Evolutionary conservation across 2,797 vertebrate species (phyloP).

Genomic region (Hozukius guyotensis): DNA sequence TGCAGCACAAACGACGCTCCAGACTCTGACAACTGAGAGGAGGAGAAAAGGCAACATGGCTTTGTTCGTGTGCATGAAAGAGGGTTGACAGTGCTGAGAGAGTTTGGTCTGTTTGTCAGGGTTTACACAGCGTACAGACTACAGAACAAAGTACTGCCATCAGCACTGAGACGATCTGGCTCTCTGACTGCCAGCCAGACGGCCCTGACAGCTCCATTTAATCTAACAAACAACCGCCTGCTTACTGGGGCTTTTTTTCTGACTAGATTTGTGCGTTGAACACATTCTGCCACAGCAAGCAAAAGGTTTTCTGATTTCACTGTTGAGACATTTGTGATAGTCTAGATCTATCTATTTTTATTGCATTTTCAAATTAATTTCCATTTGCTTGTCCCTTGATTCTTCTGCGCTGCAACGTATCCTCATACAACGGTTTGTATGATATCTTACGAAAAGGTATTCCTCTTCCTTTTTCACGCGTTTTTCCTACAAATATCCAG

Average conservation of each 20-base stretch:
- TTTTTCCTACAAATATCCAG: too few relatives aligned
- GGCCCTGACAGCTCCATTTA: slow-evolving; percentile 66
- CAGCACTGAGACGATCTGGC: slow-evolving; percentile 49
- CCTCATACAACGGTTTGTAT: too few relatives aligned
- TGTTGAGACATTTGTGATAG: neutral
- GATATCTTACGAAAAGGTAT: too few relatives aligned
- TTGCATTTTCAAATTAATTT: too few relatives aligned
- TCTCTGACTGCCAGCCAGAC: slow-evolving; percentile 53
- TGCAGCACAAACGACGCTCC: slow-evolving; percentile 5
- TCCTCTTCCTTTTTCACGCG: too few relatives aligned
- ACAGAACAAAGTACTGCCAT: slow-evolving; percentile 53
- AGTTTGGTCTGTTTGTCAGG: slow-evolving; percentile 31
- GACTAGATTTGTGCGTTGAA: slow-evolving; percentile 29
- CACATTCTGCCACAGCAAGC: slow-evolving; percentile 31
- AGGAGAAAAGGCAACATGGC: neutral
- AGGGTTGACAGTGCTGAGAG: slow-evolving; percentile 7
- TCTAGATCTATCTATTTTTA: neutral
- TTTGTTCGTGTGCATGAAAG: slow-evolving; percentile 27
- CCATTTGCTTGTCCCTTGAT: too few relatives aligned
- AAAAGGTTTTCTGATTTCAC: neutral
- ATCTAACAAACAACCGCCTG: slow-evolving; percentile 64
- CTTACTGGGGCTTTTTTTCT: slow-evolving; percentile 45
- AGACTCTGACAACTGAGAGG: slow-evolving; percentile 9
- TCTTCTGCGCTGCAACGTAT: too few relatives aligned
- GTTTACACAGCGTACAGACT: slow-evolving; percentile 41